Evolutionary conservation across 2,797 vertebrate species (phyloP).

Genomic region (Choloepus didactylus): DNA sequence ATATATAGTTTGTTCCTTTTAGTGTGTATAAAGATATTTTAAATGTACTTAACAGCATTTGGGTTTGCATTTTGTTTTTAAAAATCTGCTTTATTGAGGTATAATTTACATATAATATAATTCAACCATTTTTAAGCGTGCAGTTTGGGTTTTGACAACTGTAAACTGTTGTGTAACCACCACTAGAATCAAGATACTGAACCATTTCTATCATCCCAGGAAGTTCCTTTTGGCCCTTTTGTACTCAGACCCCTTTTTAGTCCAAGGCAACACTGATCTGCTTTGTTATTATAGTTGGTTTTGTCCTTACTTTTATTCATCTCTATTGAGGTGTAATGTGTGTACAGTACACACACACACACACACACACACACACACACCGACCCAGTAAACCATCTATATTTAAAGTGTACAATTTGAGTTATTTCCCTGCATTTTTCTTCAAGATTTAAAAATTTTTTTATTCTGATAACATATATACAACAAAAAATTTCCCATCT

Average conservation of each 20-base stretch:
- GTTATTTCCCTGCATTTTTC: neutral
- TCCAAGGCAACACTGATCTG: neutral
- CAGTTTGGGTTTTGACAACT: neutral
- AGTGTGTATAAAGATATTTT: conserved; percentile 1
- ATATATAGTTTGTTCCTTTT: neutral
- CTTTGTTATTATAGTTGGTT: neutral
- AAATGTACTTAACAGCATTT: neutral
- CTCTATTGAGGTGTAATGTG: neutral
- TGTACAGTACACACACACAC: no score
- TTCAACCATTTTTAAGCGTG: neutral
- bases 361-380: no score
- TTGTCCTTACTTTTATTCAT: neutral
- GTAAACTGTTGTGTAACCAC: conserved; percentile 2
- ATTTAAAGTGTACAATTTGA: conserved; percentile 9
- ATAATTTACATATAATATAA: neutral
- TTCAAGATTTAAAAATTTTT: no score
- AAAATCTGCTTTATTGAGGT: conserved; percentile 5
- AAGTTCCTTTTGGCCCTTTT: neutral
- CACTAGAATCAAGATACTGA: neutral
- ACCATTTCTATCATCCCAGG: neutral
- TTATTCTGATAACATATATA: neutral
- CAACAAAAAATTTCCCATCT: no score
- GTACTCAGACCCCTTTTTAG: neutral
- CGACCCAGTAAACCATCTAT: neutral
- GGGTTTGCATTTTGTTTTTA: neutral